Evolutionary conservation across 2,888 invertebrate species (phyloP), one percentile per base, ranked within the genome.

Genomic region (Thereva unica): DNA sequence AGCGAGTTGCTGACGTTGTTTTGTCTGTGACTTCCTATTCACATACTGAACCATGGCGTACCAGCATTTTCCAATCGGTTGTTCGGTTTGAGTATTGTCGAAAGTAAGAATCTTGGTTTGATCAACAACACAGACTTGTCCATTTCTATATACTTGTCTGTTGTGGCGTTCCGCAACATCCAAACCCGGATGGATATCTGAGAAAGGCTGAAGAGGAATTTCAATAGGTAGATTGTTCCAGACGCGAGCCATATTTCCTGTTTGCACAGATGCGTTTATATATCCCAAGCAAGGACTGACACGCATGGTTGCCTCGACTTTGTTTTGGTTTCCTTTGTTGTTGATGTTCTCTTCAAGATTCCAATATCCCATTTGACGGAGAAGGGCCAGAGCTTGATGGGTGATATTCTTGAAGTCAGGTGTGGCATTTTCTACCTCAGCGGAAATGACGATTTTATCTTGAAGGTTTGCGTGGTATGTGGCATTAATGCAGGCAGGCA

Each of bases 1-100:
- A 23, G 12, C 1, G 9, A n/a, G 7, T 12, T 49, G 12, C 23
- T 23, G 23, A 23, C 23, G 23, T 23, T 23, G 23, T 23, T 23
- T 23, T 23, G 23, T 23, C 23, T 23, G 23, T 2, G 23, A 74
- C 63, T 77, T 69, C 65, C 78, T 71, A 50, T 74, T 75, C 40
- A 81, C 80, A 69, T 86, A 83, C 44, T 84, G 83, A 76, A 87
- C 78, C 67, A 85, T 82, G 0, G 87, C 85, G 72, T 89, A 86
- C 88, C 89, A 89, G 41, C 84, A 83, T 49, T 81, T 73, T 74
- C 83, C 78, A 75, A 82, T 72, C 40, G 82, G 77, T 71, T 86
- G 81, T 8, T 85, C 81, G 76, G 86, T 89, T 41, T 83, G 82
- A 47, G 83, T 84, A 75, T 86, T 85, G 79, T 89, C 89, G 78